phyloP scores from a whole-genome alignment of 2,797 vertebrate genomes.

The Onychomys arenicola region DNA sequence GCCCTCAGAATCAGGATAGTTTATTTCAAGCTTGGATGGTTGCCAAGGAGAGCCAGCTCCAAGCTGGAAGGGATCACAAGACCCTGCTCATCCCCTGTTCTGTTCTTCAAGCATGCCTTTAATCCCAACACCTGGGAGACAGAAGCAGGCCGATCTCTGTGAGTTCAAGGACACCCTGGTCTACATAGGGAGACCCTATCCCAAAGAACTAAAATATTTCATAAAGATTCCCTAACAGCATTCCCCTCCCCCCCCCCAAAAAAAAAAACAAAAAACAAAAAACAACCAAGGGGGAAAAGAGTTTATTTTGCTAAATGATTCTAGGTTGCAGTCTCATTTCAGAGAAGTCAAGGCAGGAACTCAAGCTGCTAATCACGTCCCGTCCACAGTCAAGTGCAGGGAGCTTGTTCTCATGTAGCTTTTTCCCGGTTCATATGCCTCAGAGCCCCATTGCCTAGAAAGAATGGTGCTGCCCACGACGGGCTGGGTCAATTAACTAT shows the following conservation, averaged over 20 bases:
- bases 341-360: not conserved
- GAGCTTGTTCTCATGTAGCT: not conserved
- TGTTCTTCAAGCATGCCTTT: not conserved
- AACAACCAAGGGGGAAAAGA: not conserved
- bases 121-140: not conserved
- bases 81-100: not conserved
- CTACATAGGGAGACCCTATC: not conserved
- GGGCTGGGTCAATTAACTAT: not conserved
- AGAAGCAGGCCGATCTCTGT: not conserved
- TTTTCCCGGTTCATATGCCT: not conserved
- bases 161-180: not conserved
- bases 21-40: slow-evolving; percentile 68
- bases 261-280: too few relatives aligned
- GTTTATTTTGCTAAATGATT: not conserved
- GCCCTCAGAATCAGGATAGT: not conserved
- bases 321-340: not conserved
- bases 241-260: not conserved
- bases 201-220: not conserved
- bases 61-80: not conserved
- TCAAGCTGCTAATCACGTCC: not conserved
- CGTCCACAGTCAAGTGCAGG: not conserved
- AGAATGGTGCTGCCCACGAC: not conserved
- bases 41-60: not conserved
- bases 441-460: not conserved
- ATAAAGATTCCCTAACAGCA: not conserved